Evolutionary conservation across 2,888 invertebrate species (phyloP), one percentile per base, ranked within the genome.

Genomic region (Hydropsyche betteni): DNA sequence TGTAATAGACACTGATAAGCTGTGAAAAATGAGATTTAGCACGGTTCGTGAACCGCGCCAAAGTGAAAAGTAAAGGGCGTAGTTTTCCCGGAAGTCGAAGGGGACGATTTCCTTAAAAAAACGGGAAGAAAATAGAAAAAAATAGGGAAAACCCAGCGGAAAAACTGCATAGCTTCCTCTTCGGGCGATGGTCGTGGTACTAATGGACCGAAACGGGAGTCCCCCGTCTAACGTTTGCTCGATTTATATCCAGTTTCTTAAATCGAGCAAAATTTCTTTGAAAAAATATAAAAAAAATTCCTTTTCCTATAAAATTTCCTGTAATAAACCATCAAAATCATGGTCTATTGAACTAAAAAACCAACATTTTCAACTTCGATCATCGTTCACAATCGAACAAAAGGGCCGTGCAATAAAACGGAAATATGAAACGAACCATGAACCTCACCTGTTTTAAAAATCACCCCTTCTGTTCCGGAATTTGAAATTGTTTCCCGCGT

Each of bases 1-100:
- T 75, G 78, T 78, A 76, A 76, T 76, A 75, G 76, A 74, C 75
- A 74, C 68, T 75, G 78, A 78, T 78, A 78, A 78, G 76, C 76
- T 72, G 68, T 69, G 76, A 76, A 75, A 76, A 75, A 76, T 77
- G 76, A 76, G 73, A 69, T 73, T 75, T 72, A 76, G 69, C 72
- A 73, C 76, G 68, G 76, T 64, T 75, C 73, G 52, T 16, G 38
- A 70, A 34, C 51, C 34, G 44, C 76, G 52, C 53, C 44, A n/a
- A 51, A 8, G 50, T 16, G 16, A n/a, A 55, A 14, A 36, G n/a
- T 33, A 64, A 36, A 36, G 24, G 34, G 55, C 64, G 64, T 64
- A 64, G 64, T 64, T 64, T 64, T 36, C 12, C 12, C 64, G 64
- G 36, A n/a, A 10, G 44, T 44, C 44, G 44, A 44, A 44, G 44